Evolutionary conservation across 1,140 invertebrate species (phyloP).

Genomic region (Bicyclus anynana): DNA sequence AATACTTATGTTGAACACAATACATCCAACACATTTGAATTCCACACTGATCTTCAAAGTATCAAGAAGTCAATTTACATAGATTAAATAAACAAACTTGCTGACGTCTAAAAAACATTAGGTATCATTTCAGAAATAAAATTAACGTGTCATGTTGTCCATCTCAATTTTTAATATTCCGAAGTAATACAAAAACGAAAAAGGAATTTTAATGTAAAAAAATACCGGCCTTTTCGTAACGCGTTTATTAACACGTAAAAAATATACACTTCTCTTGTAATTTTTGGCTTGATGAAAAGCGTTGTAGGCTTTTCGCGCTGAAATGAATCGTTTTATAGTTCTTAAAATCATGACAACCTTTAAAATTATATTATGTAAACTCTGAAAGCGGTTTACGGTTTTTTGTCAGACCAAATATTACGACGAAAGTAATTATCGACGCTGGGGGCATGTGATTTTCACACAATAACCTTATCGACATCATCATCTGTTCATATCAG

Average conservation of each 20-base stretch:
- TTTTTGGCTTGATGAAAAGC: neutral
- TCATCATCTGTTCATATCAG: no score
- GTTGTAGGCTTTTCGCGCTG: neutral
- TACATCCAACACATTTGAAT: no score
- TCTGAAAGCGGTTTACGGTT: neutral
- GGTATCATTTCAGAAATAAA: no score
- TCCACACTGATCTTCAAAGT: no score
- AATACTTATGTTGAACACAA: no score
- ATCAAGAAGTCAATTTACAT: no score
- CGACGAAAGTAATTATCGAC: no score
- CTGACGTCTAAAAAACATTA: no score
- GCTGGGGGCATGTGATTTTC: no score
- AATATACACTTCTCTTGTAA: neutral
- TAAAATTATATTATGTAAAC: neutral
- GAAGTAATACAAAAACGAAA: neutral
- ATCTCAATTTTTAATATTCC: neutral
- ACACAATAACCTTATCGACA: no score
- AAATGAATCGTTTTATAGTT: neutral
- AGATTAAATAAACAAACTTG: no score
- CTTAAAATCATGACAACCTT: neutral
- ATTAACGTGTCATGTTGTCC: no score
- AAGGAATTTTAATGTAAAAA: neutral
- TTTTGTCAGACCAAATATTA: neutral
- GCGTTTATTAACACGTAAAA: neutral
- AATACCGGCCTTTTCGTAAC: neutral